Evolutionary conservation across 1,140 invertebrate species (phyloP), one percentile per base, ranked within the genome.

Genomic region (Drosophila watanabei): DNA sequence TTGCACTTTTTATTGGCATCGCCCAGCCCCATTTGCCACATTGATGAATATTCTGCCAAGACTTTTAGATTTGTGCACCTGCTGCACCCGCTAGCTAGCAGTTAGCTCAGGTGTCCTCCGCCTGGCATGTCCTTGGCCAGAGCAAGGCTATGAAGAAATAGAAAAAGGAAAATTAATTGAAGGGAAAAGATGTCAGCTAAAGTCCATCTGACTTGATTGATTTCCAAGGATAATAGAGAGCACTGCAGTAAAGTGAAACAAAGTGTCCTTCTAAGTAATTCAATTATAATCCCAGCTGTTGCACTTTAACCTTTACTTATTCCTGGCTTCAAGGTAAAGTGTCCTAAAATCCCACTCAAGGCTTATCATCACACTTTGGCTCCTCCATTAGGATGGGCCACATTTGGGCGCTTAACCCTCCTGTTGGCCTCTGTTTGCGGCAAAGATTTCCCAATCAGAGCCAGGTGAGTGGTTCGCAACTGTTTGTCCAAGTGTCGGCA

Each of bases 21-120:
- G 43, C 41, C 24, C 28, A 73, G 68, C 65, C 79, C n/a, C 24
- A 82, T 82, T 82, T 66, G 78, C 79, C 72, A 64, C 72, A 71
- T 66, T 70, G 75, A 70, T 79, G 75, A 49, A 80, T 80, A 82
- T 79, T 65, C 48, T 73, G 68, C 54, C 41, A 65, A 49, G 80
- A 69, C 65, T 66, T 51, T 32, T 16, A 46, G 72, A 79, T 79
- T 70, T 79, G 37, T 79, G 75, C 66, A 73, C 70, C 52, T 70
- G 65, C 33, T 24, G 3, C 24, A 24, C 24, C 24, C n/a, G 11
- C 32, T 8, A 11, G 30, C 41, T 65, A 35, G 35, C 46, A 8
- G 35, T 16, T 52, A 52, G 37, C 37, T 54, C 32, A 43, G 66
- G 33, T 39, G 62, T 49, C 18, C 14, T 49, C 18, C 14, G n/a